Base-by-base conservation (phyloP, 2,113 vertebrate genomes). In the Atrichornis clamosus region DNA sequence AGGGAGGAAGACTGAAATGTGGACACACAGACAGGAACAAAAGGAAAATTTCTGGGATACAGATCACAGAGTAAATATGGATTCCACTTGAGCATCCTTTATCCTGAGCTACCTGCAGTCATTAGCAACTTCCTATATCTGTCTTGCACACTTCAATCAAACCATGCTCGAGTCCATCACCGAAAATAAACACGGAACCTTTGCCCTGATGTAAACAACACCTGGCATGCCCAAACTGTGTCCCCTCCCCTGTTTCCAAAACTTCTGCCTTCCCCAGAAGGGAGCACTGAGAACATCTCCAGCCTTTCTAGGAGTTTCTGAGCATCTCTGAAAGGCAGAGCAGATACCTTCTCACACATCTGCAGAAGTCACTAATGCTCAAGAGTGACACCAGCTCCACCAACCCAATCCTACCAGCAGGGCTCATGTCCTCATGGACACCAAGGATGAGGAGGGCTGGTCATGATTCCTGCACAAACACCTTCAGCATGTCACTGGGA, bases 401-500 rank as follows among this genome's bases (percentile, higher is more conserved):
- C 24, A 65, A 41, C 5, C 12, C 77, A 81, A 74, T 21, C 11
- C 17, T 3, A 2, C 17, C 33, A 63, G 50, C 15, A 30, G 11
- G 42, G 15, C 24, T 75, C 41, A n/a, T 5, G 11, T 35, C 35
- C 35, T 67, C 44, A 35, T 1, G 16, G 46, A 41, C 1, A 5
- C 13, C 2, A 9, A 77, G 47, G 37, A 74, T 18, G 19, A 89
- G 32, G 47, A 77, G 14, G 32, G 30, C 9, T 37, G 33, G 16
- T 44, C 3, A 1, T 0, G 0, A 44, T 0, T 60, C 20, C 70
- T 62, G 23, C 24, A 52, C 37, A 41, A 73, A 26, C n/a, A 60
- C 47, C 44, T 85, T 37, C 67, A 84, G 32, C 35, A n/a, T 0
- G 0, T 46, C 75, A n/a, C 20, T 56, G 50, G 18, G 46, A 83